Conservation (phyloP, 2,797 vertebrate genomes). For the Tadarida brasiliensis region DNA sequence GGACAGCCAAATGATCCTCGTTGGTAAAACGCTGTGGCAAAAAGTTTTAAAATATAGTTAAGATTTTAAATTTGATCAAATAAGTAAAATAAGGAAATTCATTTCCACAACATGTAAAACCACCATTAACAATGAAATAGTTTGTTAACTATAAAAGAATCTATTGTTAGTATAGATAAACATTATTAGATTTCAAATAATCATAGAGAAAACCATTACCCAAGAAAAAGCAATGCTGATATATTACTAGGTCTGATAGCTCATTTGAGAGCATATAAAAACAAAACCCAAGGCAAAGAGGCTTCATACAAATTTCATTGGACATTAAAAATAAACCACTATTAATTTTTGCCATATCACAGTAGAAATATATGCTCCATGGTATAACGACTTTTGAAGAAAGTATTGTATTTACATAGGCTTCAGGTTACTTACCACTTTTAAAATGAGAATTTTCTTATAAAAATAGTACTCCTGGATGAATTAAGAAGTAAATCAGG, state of each 20-base stretch:
- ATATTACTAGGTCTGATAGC: constrained; percentile 6
- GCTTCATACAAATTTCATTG: constrained; percentile 56
- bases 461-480: constrained; percentile 47
- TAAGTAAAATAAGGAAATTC: constrained; percentile 82
- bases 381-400: constrained; percentile 59
- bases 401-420: constrained; percentile 65
- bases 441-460: constrained; percentile 71
- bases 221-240: constrained; percentile 69
- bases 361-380: constrained; percentile 58
- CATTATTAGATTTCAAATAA: constrained; percentile 63
- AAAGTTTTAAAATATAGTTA: constrained; percentile 88
- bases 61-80: constrained; percentile 83
- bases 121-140: constrained; percentile 69
- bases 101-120: constrained; percentile 80
- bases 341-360: constrained; percentile 34
- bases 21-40: constrained; percentile 98
- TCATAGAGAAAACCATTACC: constrained; percentile 57
- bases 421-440: constrained; percentile 80
- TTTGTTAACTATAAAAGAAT: constrained; percentile 46
- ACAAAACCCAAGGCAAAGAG: constrained; percentile 66
- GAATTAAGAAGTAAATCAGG: constrained; percentile 66
- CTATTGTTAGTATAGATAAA: constrained; percentile 73
- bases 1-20: constrained; percentile 99
- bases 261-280: constrained; percentile 53
- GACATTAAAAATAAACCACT: constrained; percentile 45